Evolutionary conservation across 2,888 invertebrate genomes (phyloP).

Genomic region (Yponomeuta plumbellus): DNA sequence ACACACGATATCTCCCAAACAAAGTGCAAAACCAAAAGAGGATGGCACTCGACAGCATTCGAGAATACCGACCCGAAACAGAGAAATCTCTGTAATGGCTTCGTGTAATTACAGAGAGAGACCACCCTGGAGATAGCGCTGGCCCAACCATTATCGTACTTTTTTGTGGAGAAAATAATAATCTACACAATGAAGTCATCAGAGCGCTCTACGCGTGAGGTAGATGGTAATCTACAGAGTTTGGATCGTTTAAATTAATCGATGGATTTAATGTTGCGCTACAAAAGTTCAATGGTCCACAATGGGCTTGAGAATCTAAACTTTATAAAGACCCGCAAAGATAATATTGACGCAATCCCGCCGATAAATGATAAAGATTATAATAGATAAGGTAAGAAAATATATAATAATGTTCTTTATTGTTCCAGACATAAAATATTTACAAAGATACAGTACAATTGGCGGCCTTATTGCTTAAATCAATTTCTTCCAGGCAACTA

Average conservation of each 20-base stretch:
- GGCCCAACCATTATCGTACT: slow-evolving; percentile 41
- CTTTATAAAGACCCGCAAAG: background rate
- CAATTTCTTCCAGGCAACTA: no score
- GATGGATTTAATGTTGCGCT: background rate
- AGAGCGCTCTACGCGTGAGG: slow-evolving; percentile 31
- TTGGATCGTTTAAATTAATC: slow-evolving; percentile 19
- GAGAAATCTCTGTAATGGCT: slow-evolving; percentile 36
- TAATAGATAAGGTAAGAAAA: no score
- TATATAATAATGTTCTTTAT: no score
- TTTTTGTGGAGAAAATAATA: slow-evolving; percentile 56
- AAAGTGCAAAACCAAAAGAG: background rate
- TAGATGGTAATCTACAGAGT: slow-evolving; percentile 17
- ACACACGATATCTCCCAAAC: background rate
- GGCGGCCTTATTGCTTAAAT: no score
- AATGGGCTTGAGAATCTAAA: background rate
- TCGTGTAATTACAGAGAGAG: slow-evolving; percentile 57
- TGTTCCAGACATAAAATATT: no score
- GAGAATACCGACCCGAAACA: slow-evolving; percentile 13
- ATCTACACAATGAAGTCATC: slow-evolving; percentile 67
- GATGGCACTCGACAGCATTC: background rate
- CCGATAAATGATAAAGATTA: no score
- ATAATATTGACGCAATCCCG: background rate
- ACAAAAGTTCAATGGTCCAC: background rate
- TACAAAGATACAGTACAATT: no score
- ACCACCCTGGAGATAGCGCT: slow-evolving; percentile 55